Conservation (phyloP, 2,797 vertebrate genomes). For the Mus minutoides region DNA sequence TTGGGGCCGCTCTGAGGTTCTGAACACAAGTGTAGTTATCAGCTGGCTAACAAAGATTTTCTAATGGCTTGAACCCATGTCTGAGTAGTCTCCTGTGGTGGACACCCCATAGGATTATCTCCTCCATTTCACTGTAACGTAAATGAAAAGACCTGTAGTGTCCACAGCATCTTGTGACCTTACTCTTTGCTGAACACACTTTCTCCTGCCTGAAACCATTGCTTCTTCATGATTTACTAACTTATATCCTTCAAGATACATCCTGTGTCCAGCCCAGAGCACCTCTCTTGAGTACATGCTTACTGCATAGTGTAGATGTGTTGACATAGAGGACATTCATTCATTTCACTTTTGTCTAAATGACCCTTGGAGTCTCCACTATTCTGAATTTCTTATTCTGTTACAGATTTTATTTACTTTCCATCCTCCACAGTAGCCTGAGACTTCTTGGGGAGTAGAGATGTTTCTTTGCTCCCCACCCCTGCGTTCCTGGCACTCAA, state of each 20-base stretch:
- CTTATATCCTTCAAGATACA: not conserved
- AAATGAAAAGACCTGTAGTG: not conserved
- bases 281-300: not conserved
- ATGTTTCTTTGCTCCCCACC: not conserved
- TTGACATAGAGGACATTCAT: not conserved
- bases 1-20: not conserved
- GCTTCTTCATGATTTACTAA: not conserved
- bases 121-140: not conserved
- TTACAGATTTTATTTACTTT: not conserved
- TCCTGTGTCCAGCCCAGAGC: not conserved
- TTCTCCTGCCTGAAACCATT: not conserved
- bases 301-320: not conserved
- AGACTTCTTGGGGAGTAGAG: not conserved
- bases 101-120: not conserved
- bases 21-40: not conserved
- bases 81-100: not conserved
- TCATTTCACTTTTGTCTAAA: not conserved
- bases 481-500: not conserved
- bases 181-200: not conserved
- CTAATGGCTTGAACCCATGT: not conserved
- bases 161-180: not conserved
- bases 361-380: not conserved
- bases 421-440: not conserved
- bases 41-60: not conserved
- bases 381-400: not conserved